These are phyloP conservation scores for Anolis apletophallus DNA, from an alignment of 2,797 vertebrate genomes.

Conservation along the genomic window DNA sequence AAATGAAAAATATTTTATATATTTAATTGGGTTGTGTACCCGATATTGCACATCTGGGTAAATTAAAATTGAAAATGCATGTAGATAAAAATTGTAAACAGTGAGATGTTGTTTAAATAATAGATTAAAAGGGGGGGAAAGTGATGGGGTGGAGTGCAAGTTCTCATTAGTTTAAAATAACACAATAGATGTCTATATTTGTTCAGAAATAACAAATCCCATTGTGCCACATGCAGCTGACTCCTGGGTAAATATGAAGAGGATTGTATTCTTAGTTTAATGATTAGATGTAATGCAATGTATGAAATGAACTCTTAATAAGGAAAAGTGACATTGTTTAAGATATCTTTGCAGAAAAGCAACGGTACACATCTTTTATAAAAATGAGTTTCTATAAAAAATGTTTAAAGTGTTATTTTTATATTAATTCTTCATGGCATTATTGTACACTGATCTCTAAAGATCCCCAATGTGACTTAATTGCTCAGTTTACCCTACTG, in stretches of 20 bases:
- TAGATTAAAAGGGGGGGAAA: not conserved
- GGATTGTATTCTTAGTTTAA: not conserved
- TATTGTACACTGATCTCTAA: not conserved
- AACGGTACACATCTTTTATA: not conserved
- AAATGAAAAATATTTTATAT: constrained; percentile 12
- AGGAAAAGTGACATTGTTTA: not conserved
- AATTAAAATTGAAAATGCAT: not conserved
- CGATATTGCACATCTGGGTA: not conserved
- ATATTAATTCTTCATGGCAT: not conserved
- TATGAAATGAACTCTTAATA: not conserved
- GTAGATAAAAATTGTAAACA: not conserved
- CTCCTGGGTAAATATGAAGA: not conserved
- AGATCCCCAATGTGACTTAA: not conserved
- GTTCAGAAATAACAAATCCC: not conserved
- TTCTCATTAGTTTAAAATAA: not conserved
- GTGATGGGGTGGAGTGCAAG: not conserved
- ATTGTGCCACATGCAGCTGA: no score
- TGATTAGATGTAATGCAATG: not conserved
- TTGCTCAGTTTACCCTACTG: not conserved
- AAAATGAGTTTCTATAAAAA: not conserved
- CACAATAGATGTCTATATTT: not conserved
- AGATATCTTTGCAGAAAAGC: not conserved
- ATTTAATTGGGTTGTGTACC: no score
- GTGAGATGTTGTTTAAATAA: not conserved
- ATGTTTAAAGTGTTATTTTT: not conserved